Base-by-base conservation (phyloP, 2,888 invertebrate genomes). In the Lobophora halterata region DNA sequence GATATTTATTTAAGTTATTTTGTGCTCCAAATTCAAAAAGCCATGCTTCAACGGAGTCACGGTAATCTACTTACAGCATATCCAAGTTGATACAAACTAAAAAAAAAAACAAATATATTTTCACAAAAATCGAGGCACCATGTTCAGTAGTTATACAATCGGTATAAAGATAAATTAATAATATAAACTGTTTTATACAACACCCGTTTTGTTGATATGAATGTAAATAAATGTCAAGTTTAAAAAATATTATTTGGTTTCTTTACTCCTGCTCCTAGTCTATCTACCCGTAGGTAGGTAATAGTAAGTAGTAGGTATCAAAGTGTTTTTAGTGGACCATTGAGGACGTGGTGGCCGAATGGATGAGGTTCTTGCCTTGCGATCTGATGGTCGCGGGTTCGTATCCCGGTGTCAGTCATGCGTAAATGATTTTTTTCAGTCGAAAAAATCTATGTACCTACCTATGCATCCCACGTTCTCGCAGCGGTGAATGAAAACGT, bases 221-320 rank as follows among this genome's bases (percentile, higher is more conserved):
- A 88, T 88, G 88, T 88, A 88, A 88, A 88, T 88, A 88, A 86
- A 88, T 88, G 88, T 88, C 87, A 87, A 88, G 88, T 88, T 82
- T 71, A 74, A 82, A 71, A 53, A 54, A 48, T 51, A 1, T 5
- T 10, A 23, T 43, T 61, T 59, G 54, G 46, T 60, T 55, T 49
- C 58, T 69, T 56, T 45, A 42, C 48, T 47, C 45, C 31, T 19
- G 11, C 11, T 13, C 37, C 10, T 7, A 7, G 10, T 10, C 5
- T 16, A 38, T 34, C 21, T 11, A 23, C 5, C 17, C n/a, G n/a
- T n/a, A n/a, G n/a, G n/a, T n/a, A n/a, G n/a, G n/a, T n/a, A n/a
- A n/a, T n/a, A n/a, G n/a, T n/a, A n/a, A n/a, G n/a, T n/a, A n/a
- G n/a, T n/a, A n/a, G n/a, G n/a, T n/a, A n/a, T n/a, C n/a, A n/a